A percentile compares a stretch with the other conserved stretches of the same genome.
Evolutionary conservation across 92 coral and sea anemone genomes (phyloP).

Genomic region (Anthopleura xanthogrammica): DNA sequence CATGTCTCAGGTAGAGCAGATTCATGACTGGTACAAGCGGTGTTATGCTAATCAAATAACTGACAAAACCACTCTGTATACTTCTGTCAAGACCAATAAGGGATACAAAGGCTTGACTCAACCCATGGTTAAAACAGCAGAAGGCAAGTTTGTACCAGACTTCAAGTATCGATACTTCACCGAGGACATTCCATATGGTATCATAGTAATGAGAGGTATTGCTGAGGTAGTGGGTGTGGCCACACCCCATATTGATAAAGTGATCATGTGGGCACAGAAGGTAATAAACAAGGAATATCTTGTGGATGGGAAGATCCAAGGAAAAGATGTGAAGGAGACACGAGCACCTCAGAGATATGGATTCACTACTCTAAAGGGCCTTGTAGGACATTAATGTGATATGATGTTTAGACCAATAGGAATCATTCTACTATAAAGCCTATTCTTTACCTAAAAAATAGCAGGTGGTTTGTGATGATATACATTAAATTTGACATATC

Average conservation of each 20-base stretch:
- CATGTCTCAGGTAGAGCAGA: constrained; percentile 25
- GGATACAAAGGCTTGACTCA: constrained; percentile 49
- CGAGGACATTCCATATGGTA: constrained; percentile 56
- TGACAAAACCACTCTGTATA: constrained; percentile 33
- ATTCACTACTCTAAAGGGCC: constrained; percentile 29
- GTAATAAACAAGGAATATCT: constrained; percentile 42
- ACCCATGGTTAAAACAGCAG: constrained; percentile 35
- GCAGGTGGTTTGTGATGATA: too few relatives aligned
- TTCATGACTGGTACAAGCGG: constrained; percentile 30
- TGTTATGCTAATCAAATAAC: constrained; percentile 27
- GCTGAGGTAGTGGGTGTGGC: constrained; percentile 42
- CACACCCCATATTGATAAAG: constrained; percentile 48
- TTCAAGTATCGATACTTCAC: constrained; percentile 43
- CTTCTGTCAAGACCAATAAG: constrained; percentile 27
- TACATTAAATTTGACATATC: too few relatives aligned
- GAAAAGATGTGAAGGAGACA: constrained; percentile 38
- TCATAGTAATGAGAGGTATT: constrained; percentile 42
- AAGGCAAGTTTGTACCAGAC: constrained; percentile 47
- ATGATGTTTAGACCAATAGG: too few relatives aligned
- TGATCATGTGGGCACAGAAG: constrained; percentile 43
- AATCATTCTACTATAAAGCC: too few relatives aligned
- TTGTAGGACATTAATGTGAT: background rate
- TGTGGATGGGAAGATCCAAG: constrained; percentile 44
- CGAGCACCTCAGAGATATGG: constrained; percentile 65
- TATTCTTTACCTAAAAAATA: too few relatives aligned